These are phyloP conservation scores for Aromia moschata DNA, from an alignment of 2,888 invertebrate species.

Conservation along the genomic window DNA sequence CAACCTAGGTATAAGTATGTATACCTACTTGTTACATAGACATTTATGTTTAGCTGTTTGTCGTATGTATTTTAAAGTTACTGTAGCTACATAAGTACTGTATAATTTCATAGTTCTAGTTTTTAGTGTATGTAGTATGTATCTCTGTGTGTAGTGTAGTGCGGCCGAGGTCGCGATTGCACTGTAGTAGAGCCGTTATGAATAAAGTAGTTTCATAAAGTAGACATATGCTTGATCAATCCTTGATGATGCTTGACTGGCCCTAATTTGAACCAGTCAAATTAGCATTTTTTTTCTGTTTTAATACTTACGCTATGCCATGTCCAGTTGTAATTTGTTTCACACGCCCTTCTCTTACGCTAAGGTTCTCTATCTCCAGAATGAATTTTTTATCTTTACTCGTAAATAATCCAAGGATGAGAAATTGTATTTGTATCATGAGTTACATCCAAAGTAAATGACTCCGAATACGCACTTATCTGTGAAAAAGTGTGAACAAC, in stretches of 20 bases:
- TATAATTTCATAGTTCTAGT: constrained; percentile 58
- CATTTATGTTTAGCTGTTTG: constrained; percentile 60
- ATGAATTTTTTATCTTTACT: too few relatives aligned
- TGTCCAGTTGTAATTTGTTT: too few relatives aligned
- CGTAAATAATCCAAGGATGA: too few relatives aligned
- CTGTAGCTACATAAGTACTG: constrained; percentile 60
- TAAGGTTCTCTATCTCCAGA: too few relatives aligned
- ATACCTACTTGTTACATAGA: constrained; percentile 50
- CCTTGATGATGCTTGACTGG: constrained; percentile 53
- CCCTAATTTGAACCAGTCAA: constrained; percentile 22
- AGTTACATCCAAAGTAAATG: too few relatives aligned
- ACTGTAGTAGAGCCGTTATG: constrained; percentile 66
- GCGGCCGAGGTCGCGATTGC: constrained; percentile 60
- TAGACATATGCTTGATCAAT: constrained; percentile 64
- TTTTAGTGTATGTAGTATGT: constrained; percentile 62
- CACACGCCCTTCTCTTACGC: too few relatives aligned
- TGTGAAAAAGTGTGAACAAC: too few relatives aligned
- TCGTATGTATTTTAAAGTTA: constrained; percentile 62
- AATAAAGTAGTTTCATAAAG: constrained; percentile 68
- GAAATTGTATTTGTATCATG: too few relatives aligned
- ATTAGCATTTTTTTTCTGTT: constrained; percentile 21
- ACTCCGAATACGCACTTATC: too few relatives aligned
- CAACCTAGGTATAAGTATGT: constrained; percentile 38
- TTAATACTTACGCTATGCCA: too few relatives aligned
- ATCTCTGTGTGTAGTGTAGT: constrained; percentile 64